A percentile compares a stretch with the other conserved stretches of the same genome.
Evolutionary conservation across 2,113 vertebrate species (phyloP).

Genomic region (Bagarius yarrelli): DNA sequence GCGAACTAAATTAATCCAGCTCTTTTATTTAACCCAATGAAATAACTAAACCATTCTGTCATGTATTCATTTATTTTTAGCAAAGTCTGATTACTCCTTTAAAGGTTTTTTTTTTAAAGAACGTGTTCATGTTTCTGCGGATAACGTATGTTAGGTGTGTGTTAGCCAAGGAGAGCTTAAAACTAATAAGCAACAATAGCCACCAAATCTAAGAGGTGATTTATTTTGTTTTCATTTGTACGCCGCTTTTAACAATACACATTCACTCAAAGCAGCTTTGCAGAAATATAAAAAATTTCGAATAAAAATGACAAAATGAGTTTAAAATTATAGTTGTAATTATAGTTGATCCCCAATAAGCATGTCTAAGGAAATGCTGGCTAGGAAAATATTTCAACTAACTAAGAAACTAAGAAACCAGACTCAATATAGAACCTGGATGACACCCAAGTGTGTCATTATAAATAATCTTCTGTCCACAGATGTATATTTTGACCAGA

Average conservation of each 20-base stretch:
- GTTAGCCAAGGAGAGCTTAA: neutral
- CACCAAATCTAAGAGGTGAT: neutral
- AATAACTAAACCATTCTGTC: constrained; percentile 1
- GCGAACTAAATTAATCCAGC: neutral
- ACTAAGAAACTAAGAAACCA: too few species aligned
- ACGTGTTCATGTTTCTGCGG: neutral
- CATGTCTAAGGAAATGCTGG: too few species aligned
- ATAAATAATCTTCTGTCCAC: too few species aligned
- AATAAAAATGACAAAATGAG: too few species aligned
- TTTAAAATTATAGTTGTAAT: too few species aligned
- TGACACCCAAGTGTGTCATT: too few species aligned
- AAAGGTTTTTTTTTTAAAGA: neutral
- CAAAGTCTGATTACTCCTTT: neutral
- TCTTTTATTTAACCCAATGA: neutral
- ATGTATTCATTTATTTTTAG: neutral
- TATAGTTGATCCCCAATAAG: too few species aligned
- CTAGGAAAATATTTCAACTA: too few species aligned
- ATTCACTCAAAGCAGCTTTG: too few species aligned
- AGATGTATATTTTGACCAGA: neutral
- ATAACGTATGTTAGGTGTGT: neutral
- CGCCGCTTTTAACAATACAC: too few species aligned
- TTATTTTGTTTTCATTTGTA: neutral
- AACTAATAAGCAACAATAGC: neutral
- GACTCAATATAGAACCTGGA: too few species aligned
- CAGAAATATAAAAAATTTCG: too few species aligned